Conservation (phyloP, 2,113 vertebrate species). For the Antigone vipio region DNA sequence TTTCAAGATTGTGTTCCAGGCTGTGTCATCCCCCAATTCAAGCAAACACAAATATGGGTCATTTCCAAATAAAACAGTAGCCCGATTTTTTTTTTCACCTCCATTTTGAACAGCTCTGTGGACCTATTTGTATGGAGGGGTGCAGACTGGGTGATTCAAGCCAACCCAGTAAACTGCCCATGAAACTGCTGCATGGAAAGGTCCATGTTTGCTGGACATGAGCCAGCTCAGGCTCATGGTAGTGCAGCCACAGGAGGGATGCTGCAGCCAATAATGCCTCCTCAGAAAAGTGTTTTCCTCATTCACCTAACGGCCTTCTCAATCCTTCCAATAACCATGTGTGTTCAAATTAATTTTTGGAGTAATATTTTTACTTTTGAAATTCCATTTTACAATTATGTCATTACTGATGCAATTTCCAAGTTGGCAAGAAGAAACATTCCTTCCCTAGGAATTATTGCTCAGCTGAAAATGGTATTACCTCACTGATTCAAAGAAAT, state of each 20-base stretch:
- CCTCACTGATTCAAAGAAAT: background rate
- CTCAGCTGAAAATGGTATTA: background rate
- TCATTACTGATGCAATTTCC: background rate
- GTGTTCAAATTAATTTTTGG: background rate
- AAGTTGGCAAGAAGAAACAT: background rate
- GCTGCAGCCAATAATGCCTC: background rate
- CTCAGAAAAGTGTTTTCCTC: background rate
- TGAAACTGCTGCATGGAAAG: background rate
- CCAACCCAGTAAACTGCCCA: background rate
- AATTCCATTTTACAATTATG: background rate
- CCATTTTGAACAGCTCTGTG: background rate
- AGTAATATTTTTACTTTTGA: background rate
- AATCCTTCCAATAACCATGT: background rate
- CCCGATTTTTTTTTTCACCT: background rate
- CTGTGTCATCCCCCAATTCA: background rate
- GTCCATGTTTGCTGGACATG: accelerated
- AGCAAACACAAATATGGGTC: background rate
- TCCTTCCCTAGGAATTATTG: background rate
- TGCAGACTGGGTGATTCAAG: background rate
- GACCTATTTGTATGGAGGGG: background rate
- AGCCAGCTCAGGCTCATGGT: background rate
- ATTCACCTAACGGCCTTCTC: background rate
- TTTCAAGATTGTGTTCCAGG: background rate
- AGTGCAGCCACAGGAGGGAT: background rate
- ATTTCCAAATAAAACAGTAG: background rate